phyloP scores from a whole-genome alignment of 2,888 invertebrate species.

The Brenthis daphne region DNA sequence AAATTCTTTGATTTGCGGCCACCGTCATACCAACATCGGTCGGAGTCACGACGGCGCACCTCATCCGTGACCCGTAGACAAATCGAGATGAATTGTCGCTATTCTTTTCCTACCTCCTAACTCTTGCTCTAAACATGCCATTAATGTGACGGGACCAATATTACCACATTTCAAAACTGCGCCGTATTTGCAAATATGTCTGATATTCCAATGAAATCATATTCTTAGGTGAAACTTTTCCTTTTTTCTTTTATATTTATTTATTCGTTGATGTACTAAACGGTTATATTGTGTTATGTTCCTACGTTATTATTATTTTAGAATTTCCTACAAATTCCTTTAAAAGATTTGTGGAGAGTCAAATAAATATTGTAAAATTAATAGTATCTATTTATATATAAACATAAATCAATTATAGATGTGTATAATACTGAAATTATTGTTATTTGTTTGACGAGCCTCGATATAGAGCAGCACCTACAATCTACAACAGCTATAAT shows the following conservation, averaged over 20 bases:
- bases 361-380: no score
- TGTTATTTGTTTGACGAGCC: no score
- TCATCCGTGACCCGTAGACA: slow-evolving; percentile 72
- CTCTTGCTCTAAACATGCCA: slow-evolving; percentile 44
- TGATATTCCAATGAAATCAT: background rate
- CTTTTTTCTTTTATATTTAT: background rate
- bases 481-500: no score
- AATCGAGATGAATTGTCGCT: slow-evolving; percentile 77
- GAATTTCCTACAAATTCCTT: no score
- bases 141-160: slow-evolving; percentile 53
- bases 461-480: no score
- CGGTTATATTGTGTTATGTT: no score
- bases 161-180: slow-evolving; percentile 54
- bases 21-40: slow-evolving; percentile 41
- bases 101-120: slow-evolving; percentile 57
- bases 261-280: background rate
- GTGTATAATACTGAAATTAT: no score
- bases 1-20: slow-evolving; percentile 33
- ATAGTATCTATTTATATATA: no score
- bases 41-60: slow-evolving; percentile 64
- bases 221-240: background rate
- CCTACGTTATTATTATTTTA: no score
- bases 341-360: no score
- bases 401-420: no score
- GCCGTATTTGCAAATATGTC: slow-evolving; percentile 43